Base-by-base conservation (phyloP, 2,797 vertebrate genomes). In the Halcyon chelicuti region DNA sequence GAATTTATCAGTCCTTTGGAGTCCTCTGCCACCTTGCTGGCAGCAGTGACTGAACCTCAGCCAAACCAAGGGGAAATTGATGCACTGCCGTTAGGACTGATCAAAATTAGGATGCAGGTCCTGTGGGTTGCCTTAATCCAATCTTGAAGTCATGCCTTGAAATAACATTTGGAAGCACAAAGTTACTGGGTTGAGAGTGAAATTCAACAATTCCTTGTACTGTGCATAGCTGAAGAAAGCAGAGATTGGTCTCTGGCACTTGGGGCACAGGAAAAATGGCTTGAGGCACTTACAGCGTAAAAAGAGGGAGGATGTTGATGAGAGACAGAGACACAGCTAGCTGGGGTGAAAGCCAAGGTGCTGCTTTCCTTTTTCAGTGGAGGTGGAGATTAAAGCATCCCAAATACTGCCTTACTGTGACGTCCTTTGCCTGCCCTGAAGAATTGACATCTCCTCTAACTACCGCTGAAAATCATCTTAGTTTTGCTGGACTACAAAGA, bases 361-460 rank as follows among this genome's bases (percentile, higher is more conserved):
- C 15, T 55, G n/a, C n/a, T 81, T 62, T 63, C 35, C 23, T 71
- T 67, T 58, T 81, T 29, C 44, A 67, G 0, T 44, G 29, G n/a
- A 11, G 7, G 13, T 47, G 14, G 11, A 42, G 57, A 35, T 16
- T 66, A 33, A 73, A 85, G 6, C 3, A 5, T 58, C 46, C 19
- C 62, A 78, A 65, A 72, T 54, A 40, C 14, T 68, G 62, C 33
- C 37, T 92, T 84, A 9, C 44, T 29, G 15, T 8, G 14, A 65
- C 0, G 4, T 22, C n/a, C 17, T 85, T 75, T 0, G 0, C 26
- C 60, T 83, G 33, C 29, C 33, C 31, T 0, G 5, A 70, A 67
- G 31, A 85, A 29, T 18, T 68, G 20, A 63, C 40, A 35, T 23
- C 39, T 88, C 49, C 37, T 77, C 31, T 72, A 89, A 4, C 44